phyloP scores from a whole-genome alignment of 1,140 invertebrate species.

The Drosophila jambulina region DNA sequence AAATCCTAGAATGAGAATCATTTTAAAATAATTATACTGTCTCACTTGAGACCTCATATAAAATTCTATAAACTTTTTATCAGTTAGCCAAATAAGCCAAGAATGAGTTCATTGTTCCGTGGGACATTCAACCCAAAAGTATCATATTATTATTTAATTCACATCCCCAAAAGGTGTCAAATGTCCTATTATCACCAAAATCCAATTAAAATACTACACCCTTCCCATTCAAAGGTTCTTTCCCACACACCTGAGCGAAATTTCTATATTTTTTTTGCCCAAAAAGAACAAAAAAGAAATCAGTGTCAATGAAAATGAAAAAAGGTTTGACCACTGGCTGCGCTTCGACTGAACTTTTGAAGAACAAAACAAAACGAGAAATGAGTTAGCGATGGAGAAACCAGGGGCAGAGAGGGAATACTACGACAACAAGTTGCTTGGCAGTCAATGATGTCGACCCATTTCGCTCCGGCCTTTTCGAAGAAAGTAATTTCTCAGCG shows the following conservation, averaged over 20 bases:
- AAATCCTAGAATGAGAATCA: neutral
- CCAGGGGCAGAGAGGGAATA: slow-evolving; percentile 11
- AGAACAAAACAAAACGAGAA: slow-evolving; percentile 64
- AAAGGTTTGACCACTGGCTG: slow-evolving; percentile 57
- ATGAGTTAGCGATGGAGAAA: slow-evolving; percentile 3
- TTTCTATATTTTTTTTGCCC: slow-evolving; percentile 30
- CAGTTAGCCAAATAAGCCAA: too few species aligned
- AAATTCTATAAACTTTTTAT: too few species aligned
- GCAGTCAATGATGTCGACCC: slow-evolving; percentile 71
- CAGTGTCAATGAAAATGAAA: slow-evolving; percentile 79
- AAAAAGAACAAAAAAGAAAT: slow-evolving; percentile 76
- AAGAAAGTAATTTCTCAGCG: slow-evolving; percentile 77
- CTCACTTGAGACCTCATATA: neutral
- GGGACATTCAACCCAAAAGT: neutral
- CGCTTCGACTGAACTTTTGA: slow-evolving; percentile 47
- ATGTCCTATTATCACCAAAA: slow-evolving; percentile 7
- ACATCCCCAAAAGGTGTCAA: slow-evolving; percentile 15
- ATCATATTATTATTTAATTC: slow-evolving; percentile 1
- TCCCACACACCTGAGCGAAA: slow-evolving; percentile 39
- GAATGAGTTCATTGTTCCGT: neutral
- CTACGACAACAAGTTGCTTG: slow-evolving; percentile 48
- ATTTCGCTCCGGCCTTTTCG: slow-evolving; percentile 57
- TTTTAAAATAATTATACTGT: neutral
- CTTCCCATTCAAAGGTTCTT: slow-evolving; percentile 20
- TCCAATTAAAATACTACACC: slow-evolving; percentile 12